A percentile compares a stretch with the other conserved stretches of the same genome.
These are phyloP conservation scores for Rhadina sibilatrix DNA, from an alignment of 2,113 vertebrate species.

Conservation along the genomic window DNA sequence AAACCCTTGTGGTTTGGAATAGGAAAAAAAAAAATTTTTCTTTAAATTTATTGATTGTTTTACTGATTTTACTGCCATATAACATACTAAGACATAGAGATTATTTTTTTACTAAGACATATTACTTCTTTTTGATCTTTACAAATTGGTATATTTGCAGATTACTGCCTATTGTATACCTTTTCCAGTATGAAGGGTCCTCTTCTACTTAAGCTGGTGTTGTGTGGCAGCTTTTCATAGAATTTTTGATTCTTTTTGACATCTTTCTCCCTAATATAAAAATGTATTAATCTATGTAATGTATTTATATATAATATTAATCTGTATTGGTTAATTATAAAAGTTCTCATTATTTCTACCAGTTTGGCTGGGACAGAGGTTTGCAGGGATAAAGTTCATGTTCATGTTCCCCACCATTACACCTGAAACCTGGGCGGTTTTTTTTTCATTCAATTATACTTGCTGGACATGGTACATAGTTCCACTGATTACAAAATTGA, in stretches of 20 bases:
- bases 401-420: neutral
- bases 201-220: neutral
- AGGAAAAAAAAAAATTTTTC: accelerated
- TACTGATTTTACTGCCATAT: neutral
- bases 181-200: neutral
- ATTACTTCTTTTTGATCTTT: neutral
- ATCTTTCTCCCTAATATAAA: neutral
- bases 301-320: neutral
- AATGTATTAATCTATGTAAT: neutral
- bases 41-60: neutral
- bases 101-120: too few relatives aligned
- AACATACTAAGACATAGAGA: neutral
- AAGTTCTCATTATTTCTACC: neutral
- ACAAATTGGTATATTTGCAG: neutral
- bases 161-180: accelerated
- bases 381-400: neutral
- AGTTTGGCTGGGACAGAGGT: neutral
- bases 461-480: neutral
- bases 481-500: neutral
- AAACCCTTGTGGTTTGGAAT: neutral
- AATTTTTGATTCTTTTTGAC: neutral
- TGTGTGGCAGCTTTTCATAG: neutral
- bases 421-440: accelerated
- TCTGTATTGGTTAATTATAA: neutral
- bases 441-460: neutral